phyloP scores from a whole-genome alignment of 2,888 invertebrate species.

The Unio delphinus region DNA sequence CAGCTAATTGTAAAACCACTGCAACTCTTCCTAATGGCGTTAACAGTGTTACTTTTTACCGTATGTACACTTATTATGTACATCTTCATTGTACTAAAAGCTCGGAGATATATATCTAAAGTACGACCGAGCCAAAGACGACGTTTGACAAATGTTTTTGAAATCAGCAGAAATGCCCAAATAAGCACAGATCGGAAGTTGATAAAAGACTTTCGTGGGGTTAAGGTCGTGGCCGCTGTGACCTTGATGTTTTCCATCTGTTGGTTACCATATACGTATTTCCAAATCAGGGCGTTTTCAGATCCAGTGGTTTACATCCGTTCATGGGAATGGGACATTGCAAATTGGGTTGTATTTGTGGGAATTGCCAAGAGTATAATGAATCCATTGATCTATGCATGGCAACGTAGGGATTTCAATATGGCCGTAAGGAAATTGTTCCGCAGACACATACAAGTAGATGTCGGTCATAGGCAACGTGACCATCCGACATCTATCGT shows the following conservation, averaged over 20 bases:
- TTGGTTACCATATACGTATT: slow-evolving; percentile 35
- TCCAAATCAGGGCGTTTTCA: slow-evolving; percentile 24
- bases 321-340: slow-evolving; percentile 14
- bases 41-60: slow-evolving; percentile 23
- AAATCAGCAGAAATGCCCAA: neutral
- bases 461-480: no score
- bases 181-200: neutral
- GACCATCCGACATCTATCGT: no score
- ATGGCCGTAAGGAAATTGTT: slow-evolving; percentile 18
- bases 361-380: slow-evolving; percentile 34
- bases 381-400: slow-evolving; percentile 42
- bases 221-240: slow-evolving; percentile 26
- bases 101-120: slow-evolving; percentile 19
- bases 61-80: slow-evolving; percentile 29
- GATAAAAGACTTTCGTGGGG: slow-evolving; percentile 18
- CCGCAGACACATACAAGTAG: no score
- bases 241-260: slow-evolving; percentile 29
- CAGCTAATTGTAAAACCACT: slow-evolving; percentile 14
- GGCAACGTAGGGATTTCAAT: slow-evolving; percentile 38
- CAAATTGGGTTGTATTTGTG: slow-evolving; percentile 36
- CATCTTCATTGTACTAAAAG: slow-evolving; percentile 22
- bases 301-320: slow-evolving; percentile 7
- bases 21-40: slow-evolving; percentile 16
- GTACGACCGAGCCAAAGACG: slow-evolving; percentile 8
- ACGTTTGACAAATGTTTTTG: neutral